These are phyloP conservation scores for Psylliodes chrysocephalus DNA, from an alignment of 2,888 invertebrate species.

Conservation along the genomic window DNA sequence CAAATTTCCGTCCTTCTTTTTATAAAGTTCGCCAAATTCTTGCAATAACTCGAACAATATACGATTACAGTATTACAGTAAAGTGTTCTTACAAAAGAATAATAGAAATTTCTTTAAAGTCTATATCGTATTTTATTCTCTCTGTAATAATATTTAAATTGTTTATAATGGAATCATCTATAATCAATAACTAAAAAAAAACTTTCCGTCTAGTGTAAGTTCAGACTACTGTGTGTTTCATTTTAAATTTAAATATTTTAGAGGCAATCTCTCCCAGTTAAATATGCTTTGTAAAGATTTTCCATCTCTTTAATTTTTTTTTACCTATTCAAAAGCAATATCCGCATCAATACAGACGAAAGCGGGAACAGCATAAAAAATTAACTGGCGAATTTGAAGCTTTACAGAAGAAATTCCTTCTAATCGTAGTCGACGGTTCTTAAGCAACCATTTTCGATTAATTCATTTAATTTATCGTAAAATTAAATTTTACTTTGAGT, in stretches of 20 bases:
- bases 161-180: too few species aligned
- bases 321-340: background rate
- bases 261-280: background rate
- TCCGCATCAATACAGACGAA: background rate
- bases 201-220: too few species aligned
- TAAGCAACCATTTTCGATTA: conserved; percentile 3
- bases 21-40: too few species aligned
- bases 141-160: too few species aligned
- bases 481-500: background rate
- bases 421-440: background rate
- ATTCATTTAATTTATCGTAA: conserved; percentile 2
- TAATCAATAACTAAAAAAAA: too few species aligned
- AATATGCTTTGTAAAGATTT: background rate
- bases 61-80: too few species aligned
- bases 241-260: background rate
- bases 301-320: background rate
- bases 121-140: too few species aligned
- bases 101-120: too few species aligned
- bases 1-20: too few species aligned
- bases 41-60: too few species aligned
- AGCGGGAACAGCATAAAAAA: background rate
- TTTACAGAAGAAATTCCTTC: background rate
- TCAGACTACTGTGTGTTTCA: too few species aligned
- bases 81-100: too few species aligned
- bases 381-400: conserved; percentile 1